A percentile compares a stretch with the other conserved stretches of the same genome.
Evolutionary conservation across 2,888 invertebrate genomes (phyloP).

Genomic region (Dasysyrphus tricinctus): DNA sequence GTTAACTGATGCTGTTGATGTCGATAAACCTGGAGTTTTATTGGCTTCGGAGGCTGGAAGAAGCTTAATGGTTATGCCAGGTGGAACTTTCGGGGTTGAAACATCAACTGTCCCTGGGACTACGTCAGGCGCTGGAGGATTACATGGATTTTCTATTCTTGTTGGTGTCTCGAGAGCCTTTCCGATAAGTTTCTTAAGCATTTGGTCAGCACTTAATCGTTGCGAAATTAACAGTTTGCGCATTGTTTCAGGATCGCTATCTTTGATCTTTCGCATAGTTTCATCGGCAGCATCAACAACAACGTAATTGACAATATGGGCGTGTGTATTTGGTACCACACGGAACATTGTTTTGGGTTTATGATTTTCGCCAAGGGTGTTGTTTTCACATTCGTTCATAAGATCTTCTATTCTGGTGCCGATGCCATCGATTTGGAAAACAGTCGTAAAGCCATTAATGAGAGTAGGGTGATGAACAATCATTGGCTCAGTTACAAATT

Average conservation of each 20-base stretch:
- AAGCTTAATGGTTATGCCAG: slow-evolving; percentile 48
- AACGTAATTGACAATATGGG: slow-evolving; percentile 82
- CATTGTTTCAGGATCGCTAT: slow-evolving; percentile 80
- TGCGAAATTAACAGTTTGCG: slow-evolving; percentile 80
- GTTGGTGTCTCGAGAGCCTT: slow-evolving; percentile 66
- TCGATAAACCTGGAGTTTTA: background rate
- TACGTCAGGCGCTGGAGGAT: background rate
- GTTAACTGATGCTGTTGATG: background rate
- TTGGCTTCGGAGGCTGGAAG: background rate
- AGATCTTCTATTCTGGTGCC: slow-evolving; percentile 79
- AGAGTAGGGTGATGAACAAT: slow-evolving; percentile 80
- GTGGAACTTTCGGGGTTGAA: slow-evolving; percentile 44
- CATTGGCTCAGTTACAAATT: slow-evolving; percentile 79
- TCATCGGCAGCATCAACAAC: slow-evolving; percentile 81
- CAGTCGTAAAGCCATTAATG: slow-evolving; percentile 81
- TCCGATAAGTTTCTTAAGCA: slow-evolving; percentile 79
- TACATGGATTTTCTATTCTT: background rate
- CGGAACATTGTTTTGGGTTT: slow-evolving; percentile 79
- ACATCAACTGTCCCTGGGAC: background rate
- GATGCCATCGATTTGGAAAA: slow-evolving; percentile 81
- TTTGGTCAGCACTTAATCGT: slow-evolving; percentile 80
- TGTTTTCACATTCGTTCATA: slow-evolving; percentile 68
- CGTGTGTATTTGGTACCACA: slow-evolving; percentile 82
- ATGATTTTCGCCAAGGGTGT: background rate
- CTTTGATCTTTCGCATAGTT: slow-evolving; percentile 80